Percentiles rank a stretch among this genome's conserved stretches.
phyloP scores from a whole-genome alignment of 2,113 vertebrate genomes.

The Nycticebus coucang region DNA sequence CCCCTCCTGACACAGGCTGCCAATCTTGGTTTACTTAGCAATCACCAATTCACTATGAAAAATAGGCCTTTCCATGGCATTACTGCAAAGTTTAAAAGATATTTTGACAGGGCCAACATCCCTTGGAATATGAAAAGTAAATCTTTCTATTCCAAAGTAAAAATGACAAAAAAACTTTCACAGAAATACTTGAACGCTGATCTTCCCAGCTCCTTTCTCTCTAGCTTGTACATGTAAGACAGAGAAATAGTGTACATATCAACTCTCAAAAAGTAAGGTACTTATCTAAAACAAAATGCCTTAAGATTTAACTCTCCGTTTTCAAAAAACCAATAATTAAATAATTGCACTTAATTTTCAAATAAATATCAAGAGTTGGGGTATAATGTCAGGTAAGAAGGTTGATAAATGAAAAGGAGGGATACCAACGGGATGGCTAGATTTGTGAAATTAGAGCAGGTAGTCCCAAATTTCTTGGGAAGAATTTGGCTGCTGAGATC shows the following conservation, averaged over 20 bases:
- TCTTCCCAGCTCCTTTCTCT: not conserved
- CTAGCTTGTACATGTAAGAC: constrained; percentile 1
- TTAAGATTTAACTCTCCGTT: not conserved
- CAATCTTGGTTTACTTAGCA: constrained; percentile 73
- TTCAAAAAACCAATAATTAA: not conserved
- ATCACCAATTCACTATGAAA: constrained; percentile 68
- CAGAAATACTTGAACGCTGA: constrained; percentile 63
- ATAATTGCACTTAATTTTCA: not conserved
- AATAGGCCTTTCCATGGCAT: constrained; percentile 25
- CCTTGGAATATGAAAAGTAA: constrained; percentile 59
- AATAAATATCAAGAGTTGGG: not conserved
- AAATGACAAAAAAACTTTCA: constrained; percentile 62
- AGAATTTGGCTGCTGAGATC: not conserved
- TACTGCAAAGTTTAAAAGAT: constrained; percentile 70
- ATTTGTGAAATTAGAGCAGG: not conserved
- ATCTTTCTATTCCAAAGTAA: constrained; percentile 61
- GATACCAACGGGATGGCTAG: not conserved
- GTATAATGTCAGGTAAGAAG: not conserved
- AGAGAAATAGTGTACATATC: not conserved
- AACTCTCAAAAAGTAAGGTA: constrained; percentile 44
- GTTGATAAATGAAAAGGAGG: not conserved
- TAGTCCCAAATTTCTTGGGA: not conserved
- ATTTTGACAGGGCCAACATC: constrained; percentile 63
- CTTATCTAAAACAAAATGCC: not conserved
- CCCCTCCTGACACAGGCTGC: constrained; percentile 44